Percentiles rank a stretch among this genome's conserved stretches.
These are phyloP conservation scores for Pentamera pediparva DNA, from an alignment of 53 echinoderm and acorn worm species.

Conservation along the genomic window DNA sequence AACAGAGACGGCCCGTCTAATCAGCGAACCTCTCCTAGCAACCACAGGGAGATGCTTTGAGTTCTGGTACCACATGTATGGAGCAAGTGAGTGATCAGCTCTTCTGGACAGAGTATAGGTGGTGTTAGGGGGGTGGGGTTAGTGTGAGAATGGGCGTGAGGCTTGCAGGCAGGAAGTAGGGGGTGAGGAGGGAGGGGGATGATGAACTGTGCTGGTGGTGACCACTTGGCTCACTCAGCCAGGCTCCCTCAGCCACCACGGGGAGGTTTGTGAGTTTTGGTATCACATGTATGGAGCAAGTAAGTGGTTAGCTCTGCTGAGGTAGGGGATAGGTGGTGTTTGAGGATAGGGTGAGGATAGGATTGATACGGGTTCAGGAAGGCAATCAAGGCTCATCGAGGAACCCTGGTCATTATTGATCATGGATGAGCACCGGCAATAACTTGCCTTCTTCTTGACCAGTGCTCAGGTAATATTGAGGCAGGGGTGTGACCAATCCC, in stretches of 20 bases:
- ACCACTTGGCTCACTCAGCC: background rate
- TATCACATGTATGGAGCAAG: constrained; percentile 80
- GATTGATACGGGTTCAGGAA: too few species aligned
- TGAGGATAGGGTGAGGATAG: too few species aligned
- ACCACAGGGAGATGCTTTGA: constrained; percentile 57
- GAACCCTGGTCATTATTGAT: too few species aligned
- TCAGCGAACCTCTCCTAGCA: constrained; percentile 3
- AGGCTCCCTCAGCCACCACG: constrained; percentile 19
- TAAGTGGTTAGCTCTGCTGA: background rate
- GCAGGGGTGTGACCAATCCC: too few species aligned
- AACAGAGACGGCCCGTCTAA: constrained; percentile 29
- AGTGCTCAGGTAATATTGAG: too few species aligned
- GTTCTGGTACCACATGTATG: constrained; percentile 88
- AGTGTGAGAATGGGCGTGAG: too few species aligned
- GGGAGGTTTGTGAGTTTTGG: constrained; percentile 60
- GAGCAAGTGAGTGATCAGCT: constrained; percentile 16
- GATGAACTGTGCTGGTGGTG: too few species aligned
- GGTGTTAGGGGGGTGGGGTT: background rate
- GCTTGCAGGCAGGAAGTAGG: too few species aligned
- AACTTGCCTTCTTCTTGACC: too few species aligned
- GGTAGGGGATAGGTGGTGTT: background rate
- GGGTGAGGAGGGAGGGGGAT: too few species aligned
- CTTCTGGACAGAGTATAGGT: background rate
- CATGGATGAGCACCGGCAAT: too few species aligned
- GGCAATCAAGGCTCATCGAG: too few species aligned